A percentile compares a stretch with the other conserved stretches of the same genome.
Conservation (phyloP, 2,113 vertebrate genomes). For the Datnioides undecimradiatus region DNA sequence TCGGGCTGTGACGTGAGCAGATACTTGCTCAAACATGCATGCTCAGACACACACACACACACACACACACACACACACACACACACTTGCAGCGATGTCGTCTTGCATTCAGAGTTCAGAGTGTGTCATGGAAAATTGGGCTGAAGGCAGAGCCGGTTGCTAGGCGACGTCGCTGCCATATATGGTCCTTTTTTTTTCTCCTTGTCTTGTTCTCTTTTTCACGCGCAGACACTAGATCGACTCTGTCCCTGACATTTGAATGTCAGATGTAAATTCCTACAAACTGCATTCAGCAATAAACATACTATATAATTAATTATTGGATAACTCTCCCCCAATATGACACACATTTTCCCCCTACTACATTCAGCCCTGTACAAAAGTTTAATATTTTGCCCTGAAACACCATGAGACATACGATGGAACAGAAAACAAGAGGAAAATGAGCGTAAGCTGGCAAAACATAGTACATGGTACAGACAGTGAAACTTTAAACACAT, state of each 20-base stretch:
- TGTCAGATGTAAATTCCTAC: conserved; percentile 43
- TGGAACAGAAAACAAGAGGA: conserved; percentile 63
- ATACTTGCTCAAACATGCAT: conserved; percentile 70
- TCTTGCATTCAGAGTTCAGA: conserved; percentile 63
- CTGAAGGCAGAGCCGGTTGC: conserved; percentile 83
- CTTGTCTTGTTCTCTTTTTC: conserved; percentile 38
- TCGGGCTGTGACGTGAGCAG: conserved; percentile 48
- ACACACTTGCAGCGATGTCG: conserved; percentile 46
- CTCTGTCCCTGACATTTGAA: conserved; percentile 57
- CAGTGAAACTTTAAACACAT: conserved; percentile 34
- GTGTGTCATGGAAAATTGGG: conserved; percentile 89
- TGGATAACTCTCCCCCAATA: not conserved
- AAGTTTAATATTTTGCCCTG: conserved; percentile 43
- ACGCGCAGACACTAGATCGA: conserved; percentile 40
- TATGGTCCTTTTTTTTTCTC: conserved; percentile 72
- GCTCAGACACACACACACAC: conserved; percentile 22
- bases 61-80: conserved; percentile 9
- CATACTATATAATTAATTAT: not conserved
- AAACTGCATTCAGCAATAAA: conserved; percentile 4
- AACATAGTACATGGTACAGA: conserved; percentile 13
- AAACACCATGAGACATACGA: conserved; percentile 36
- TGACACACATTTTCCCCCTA: conserved; percentile 10
- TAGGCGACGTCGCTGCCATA: conserved; percentile 81
- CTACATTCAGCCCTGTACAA: not conserved
- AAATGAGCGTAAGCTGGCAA: conserved; percentile 45